A percentile compares a stretch with the other conserved stretches of the same genome.
Conservation (phyloP, 2,888 invertebrate genomes). For the Dinocampus coccinellae region DNA sequence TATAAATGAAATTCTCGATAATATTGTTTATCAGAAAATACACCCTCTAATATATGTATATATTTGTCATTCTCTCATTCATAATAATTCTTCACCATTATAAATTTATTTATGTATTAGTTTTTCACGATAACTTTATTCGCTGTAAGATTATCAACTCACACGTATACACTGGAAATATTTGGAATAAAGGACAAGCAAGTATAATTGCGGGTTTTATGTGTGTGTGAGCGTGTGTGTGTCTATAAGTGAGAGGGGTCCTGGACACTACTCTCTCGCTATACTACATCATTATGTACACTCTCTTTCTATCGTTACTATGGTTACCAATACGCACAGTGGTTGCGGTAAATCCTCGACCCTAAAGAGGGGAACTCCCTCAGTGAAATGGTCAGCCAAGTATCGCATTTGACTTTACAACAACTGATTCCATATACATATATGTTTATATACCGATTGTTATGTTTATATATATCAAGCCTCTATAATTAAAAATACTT, state of each 20-base stretch:
- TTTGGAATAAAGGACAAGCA: constrained; percentile 24
- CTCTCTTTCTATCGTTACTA: constrained; percentile 59
- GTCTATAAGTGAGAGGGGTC: constrained; percentile 66
- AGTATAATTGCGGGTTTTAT: constrained; percentile 58
- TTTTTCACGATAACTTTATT: constrained; percentile 59
- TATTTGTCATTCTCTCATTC: neutral
- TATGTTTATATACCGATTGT: constrained; percentile 54
- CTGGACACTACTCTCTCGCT: constrained; percentile 40
- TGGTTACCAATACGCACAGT: constrained; percentile 61
- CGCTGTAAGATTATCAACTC: constrained; percentile 60
- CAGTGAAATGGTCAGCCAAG: constrained; percentile 63
- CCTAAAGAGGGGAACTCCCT: constrained; percentile 50
- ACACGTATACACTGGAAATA: constrained; percentile 36
- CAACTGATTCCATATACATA: constrained; percentile 53
- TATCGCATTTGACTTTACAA: constrained; percentile 67
- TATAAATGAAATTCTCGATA: too few species aligned
- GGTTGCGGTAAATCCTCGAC: constrained; percentile 47
- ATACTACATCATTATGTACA: constrained; percentile 67
- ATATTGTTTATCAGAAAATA: neutral
- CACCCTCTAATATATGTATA: neutral
- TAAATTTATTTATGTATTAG: neutral
- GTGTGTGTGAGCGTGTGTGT: constrained; percentile 58
- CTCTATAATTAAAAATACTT: neutral
- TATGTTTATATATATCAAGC: constrained; percentile 52
- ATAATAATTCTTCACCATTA: neutral